phyloP scores from a whole-genome alignment of 2,113 vertebrate genomes.

The Labeo catla region DNA sequence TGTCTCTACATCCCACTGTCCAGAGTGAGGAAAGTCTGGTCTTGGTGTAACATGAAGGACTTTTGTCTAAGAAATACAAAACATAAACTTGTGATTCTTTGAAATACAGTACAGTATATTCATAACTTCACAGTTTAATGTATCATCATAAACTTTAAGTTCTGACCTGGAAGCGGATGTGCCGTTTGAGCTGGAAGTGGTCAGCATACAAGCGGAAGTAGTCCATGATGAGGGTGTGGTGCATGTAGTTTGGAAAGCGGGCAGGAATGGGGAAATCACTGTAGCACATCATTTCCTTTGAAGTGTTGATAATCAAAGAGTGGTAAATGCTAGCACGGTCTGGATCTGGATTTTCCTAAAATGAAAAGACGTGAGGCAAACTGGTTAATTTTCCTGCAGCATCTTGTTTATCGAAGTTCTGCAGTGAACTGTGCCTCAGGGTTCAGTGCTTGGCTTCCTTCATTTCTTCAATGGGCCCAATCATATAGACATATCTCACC shows the following conservation, averaged over 20 bases:
- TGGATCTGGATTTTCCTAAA: constrained; percentile 82
- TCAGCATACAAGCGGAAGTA: constrained; percentile 87
- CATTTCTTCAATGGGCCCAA: neutral
- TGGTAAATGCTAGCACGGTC: constrained; percentile 88
- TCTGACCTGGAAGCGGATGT: constrained; percentile 84
- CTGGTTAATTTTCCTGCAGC: neutral
- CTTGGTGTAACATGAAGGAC: constrained; percentile 77
- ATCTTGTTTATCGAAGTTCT: neutral
- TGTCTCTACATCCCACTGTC: constrained; percentile 87
- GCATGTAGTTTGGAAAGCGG: constrained; percentile 92
- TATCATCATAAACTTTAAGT: neutral
- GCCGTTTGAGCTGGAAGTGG: constrained; percentile 80
- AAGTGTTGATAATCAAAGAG: constrained; percentile 91
- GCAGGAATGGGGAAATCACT: constrained; percentile 89
- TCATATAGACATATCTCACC: constrained; percentile 62
- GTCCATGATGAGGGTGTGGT: constrained; percentile 84
- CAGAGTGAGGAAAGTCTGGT: constrained; percentile 80
- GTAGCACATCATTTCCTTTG: constrained; percentile 95
- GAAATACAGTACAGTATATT: neutral
- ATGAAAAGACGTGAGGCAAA: neutral
- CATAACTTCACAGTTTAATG: neutral
- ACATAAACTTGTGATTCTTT: neutral
- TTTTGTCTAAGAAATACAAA: constrained; percentile 75
- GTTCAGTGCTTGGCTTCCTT: neutral
- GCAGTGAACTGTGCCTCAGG: neutral